Evolutionary conservation across 1,140 invertebrate species (phyloP).

Genomic region (Bombus polaris): DNA sequence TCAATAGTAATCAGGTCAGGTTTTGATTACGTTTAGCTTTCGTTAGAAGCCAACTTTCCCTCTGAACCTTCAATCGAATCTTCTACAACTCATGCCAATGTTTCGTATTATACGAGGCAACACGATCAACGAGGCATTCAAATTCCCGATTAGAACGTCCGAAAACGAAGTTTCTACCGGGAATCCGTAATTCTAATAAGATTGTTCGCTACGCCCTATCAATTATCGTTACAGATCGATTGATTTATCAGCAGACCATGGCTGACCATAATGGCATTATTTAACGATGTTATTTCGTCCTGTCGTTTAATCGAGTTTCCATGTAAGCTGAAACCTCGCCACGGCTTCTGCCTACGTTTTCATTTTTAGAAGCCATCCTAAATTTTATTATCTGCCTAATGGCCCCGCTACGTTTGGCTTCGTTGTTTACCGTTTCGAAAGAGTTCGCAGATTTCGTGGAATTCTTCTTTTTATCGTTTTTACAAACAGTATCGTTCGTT

Average conservation of each 20-base stretch:
- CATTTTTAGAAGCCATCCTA: slow-evolving; percentile 31
- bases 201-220: not conserved
- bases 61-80: too few species aligned
- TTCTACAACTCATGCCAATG: too few species aligned
- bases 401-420: not conserved
- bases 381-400: not conserved
- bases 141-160: not conserved
- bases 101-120: too few species aligned
- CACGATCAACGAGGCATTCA: not conserved
- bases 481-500: not conserved
- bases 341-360: slow-evolving; percentile 23
- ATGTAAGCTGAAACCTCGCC: slow-evolving; percentile 51
- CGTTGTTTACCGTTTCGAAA: not conserved
- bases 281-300: slow-evolving; percentile 36
- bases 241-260: slow-evolving; percentile 25
- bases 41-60: not conserved
- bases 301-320: slow-evolving; percentile 46
- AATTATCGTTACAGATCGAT: slow-evolving; percentile 10
- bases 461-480: not conserved
- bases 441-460: not conserved
- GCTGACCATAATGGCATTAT: slow-evolving; percentile 46
- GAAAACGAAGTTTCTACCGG: not conserved
- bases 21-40: not conserved
- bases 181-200: not conserved
- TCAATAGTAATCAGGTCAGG: too few species aligned